Base-by-base conservation (phyloP, 2,113 vertebrate genomes). In the Otocyon megalotis region DNA sequence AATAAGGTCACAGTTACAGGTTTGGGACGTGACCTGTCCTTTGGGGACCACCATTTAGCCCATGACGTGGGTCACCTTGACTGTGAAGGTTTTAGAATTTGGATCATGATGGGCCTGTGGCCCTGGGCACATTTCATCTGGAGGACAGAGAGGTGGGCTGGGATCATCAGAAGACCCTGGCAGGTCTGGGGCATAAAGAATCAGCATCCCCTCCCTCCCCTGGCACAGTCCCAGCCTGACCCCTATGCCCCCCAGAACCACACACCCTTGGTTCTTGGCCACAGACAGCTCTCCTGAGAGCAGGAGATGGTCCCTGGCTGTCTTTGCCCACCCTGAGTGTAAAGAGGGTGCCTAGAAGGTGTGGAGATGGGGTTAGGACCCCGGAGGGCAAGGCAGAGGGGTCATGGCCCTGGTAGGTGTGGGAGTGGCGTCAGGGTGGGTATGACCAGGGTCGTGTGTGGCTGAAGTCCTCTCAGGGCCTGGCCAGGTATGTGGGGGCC, bases 241-340 rank as follows among this genome's bases (percentile, higher is more conserved):
- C 20, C 60, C 37, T 8, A 5, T 7, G 16, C 8, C 8, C 3
- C 30, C 32, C 19, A 62, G 71, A 76, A 32, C 19, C 2, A 30
- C 24, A 53, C 9, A 30, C n/a, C 17, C 43, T 5, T 14, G 63
- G 10, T 26, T n/a, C 19, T 10, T 2, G 0, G 1, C 62, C 16
- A 37, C 32, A 12, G 53, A 14, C 16, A 28, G 3, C 10, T 37
- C 43, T 30, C 16, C 14, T 9, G 77, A 84, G n/a, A 79, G 24
- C 26, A 35, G 43, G 0, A 30, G 24, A n/a, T 0, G 8, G 14
- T 6, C 62, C 5, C 37, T 0, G 5, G n/a, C 17, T 22, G 26
- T 15, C 19, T 53, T n/a, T 3, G n/a, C 16, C 20, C 32, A 1
- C 3, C 9, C 60, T 17, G 35, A 35, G 67, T n/a, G 67, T 35